Conservation (phyloP, 2,113 vertebrate species). For the Trogon surrucura region DNA sequence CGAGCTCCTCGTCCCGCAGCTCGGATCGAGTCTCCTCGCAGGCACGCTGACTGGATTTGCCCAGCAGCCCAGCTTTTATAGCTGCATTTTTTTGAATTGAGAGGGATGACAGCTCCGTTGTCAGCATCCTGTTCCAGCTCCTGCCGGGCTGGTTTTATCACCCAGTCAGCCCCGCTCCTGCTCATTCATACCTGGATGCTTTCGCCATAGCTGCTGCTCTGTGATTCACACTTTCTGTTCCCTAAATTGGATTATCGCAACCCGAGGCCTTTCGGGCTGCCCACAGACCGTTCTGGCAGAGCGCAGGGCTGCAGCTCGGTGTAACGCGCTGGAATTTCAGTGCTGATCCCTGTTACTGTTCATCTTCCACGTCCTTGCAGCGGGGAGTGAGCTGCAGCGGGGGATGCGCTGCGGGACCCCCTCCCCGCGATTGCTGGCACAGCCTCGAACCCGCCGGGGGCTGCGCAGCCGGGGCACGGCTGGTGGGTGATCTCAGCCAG, state of each 20-base stretch:
- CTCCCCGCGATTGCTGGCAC: neutral
- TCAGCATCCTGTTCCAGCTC: neutral
- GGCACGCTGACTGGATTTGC: neutral
- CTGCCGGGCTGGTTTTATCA: neutral
- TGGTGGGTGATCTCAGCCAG: neutral
- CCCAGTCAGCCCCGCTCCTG: neutral
- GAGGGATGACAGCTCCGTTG: neutral
- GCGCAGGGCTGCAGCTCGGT: neutral
- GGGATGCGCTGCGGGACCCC: neutral
- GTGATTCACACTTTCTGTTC: neutral
- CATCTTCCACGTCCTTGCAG: neutral
- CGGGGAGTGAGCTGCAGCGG: neutral
- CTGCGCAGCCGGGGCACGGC: neutral
- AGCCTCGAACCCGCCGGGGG: neutral
- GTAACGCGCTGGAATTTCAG: neutral
- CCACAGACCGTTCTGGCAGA: neutral
- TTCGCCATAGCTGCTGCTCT: neutral
- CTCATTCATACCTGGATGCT: neutral
- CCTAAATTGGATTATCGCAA: conserved; percentile 3
- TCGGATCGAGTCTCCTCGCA: neutral
- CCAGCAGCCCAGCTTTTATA: neutral
- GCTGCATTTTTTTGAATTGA: neutral
- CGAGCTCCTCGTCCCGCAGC: neutral
- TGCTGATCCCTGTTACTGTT: neutral
- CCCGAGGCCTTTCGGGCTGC: neutral